Percentiles rank a stretch among this genome's conserved stretches.
Conservation (phyloP, 2,113 vertebrate genomes). For the Carassius gibelio region DNA sequence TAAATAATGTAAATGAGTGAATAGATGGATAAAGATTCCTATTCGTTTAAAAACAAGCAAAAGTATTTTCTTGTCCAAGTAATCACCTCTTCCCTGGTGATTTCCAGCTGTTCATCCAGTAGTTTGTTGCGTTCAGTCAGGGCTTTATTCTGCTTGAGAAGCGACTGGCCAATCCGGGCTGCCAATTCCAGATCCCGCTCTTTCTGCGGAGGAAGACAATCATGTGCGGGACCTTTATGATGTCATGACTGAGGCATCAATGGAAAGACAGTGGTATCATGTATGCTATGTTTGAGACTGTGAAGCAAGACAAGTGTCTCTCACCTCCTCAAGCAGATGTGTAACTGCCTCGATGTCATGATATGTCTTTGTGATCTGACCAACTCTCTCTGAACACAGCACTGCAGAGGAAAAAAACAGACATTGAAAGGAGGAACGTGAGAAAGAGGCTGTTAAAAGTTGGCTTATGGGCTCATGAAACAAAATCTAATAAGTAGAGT, state of each 20-base stretch:
- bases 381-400: slow-evolving; percentile 83
- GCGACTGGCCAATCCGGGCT: slow-evolving; percentile 84
- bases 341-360: slow-evolving; percentile 88
- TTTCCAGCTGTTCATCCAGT: slow-evolving; percentile 85
- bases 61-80: background rate
- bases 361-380: slow-evolving; percentile 87
- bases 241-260: background rate
- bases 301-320: background rate
- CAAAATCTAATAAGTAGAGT: background rate
- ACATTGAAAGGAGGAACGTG: too few relatives aligned
- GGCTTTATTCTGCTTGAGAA: slow-evolving; percentile 87
- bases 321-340: slow-evolving; percentile 88
- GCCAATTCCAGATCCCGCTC: slow-evolving; percentile 86
- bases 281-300: background rate
- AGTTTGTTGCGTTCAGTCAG: slow-evolving; percentile 81
- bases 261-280: background rate
- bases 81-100: slow-evolving; percentile 85
- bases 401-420: slow-evolving; percentile 70
- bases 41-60: background rate
- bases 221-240: background rate
- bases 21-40: too few relatives aligned
- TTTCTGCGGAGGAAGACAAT: slow-evolving; percentile 75
- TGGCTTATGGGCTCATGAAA: background rate
- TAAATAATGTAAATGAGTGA: too few relatives aligned
- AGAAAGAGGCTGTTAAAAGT: too few relatives aligned